Evolutionary conservation across 2,797 vertebrate species (phyloP).

Genomic region (Poecilia picta): DNA sequence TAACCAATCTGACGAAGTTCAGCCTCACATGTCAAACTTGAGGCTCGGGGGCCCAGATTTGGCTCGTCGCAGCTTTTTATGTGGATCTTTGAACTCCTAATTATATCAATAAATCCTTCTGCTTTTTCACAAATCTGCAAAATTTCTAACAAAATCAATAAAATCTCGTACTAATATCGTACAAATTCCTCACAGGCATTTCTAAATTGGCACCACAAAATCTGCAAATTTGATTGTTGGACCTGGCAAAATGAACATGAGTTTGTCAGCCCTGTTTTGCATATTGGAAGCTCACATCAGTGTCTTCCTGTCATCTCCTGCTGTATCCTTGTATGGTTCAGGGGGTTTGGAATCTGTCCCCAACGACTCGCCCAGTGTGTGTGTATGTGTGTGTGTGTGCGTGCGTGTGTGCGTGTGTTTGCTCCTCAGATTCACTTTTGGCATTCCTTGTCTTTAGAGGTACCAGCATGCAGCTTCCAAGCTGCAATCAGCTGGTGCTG

Average conservation of each 20-base stretch:
- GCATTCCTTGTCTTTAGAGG: constrained; percentile 4
- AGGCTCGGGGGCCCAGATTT: no score
- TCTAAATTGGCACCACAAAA: no score
- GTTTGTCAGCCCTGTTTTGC: background rate
- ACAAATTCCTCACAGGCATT: no score
- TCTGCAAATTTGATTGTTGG: no score
- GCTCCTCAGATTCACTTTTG: constrained; percentile 3
- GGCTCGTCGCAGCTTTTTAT: no score
- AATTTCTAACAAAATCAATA: no score
- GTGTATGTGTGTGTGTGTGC: background rate
- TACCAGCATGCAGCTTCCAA: background rate
- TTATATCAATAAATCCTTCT: no score
- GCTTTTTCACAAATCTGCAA: no score
- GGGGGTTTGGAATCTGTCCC: background rate
- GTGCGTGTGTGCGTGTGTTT: background rate
- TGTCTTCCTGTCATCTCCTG: background rate
- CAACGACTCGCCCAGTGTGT: background rate
- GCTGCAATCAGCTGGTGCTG: constrained; percentile 11
- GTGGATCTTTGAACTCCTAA: no score
- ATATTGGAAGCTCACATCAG: background rate
- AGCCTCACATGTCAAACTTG: background rate
- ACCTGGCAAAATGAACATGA: no score
- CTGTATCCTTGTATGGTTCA: background rate
- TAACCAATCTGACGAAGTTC: background rate
- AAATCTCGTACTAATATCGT: no score